Evolutionary conservation across 2,888 invertebrate genomes (phyloP).

Genomic region (Lathronympha strigana): DNA sequence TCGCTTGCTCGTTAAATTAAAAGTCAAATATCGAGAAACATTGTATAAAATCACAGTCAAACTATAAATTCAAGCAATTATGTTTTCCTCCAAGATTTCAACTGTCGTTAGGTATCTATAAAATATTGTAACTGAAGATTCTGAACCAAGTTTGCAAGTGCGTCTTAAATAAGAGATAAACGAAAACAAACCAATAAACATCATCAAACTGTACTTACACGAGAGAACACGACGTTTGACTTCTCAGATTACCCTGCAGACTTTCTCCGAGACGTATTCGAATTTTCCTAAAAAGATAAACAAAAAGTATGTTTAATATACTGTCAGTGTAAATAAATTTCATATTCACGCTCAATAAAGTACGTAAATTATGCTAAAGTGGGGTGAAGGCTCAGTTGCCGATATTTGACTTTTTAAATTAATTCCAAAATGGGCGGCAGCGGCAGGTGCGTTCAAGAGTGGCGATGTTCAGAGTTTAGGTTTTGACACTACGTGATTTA

Average conservation of each 20-base stretch:
- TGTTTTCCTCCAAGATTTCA: too few species aligned
- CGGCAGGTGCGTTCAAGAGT: constrained; percentile 55
- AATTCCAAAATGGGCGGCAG: constrained; percentile 55
- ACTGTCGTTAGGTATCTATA: too few species aligned
- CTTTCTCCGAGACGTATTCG: constrained; percentile 2
- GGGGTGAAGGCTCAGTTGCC: constrained; percentile 29
- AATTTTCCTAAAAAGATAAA: constrained; percentile 16
- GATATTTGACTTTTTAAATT: constrained; percentile 49
- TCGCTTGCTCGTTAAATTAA: too few species aligned
- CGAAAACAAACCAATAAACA: constrained; percentile 7
- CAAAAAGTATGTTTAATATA: constrained; percentile 23
- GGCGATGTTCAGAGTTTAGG: constrained; percentile 50
- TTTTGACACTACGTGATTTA: constrained; percentile 56
- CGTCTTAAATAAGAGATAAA: background rate
- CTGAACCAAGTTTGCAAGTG: background rate
- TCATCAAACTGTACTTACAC: constrained; percentile 11
- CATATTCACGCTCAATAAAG: constrained; percentile 38
- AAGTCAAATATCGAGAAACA: too few species aligned
- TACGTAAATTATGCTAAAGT: constrained; percentile 30
- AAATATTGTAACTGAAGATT: background rate
- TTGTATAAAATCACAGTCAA: too few species aligned
- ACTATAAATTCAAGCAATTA: too few species aligned
- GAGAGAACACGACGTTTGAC: background rate
- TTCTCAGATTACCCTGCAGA: background rate
- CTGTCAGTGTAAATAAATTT: constrained; percentile 33